phyloP scores from a whole-genome alignment of 2,797 vertebrate genomes.

The Microctenopoma steveboyesi region DNA sequence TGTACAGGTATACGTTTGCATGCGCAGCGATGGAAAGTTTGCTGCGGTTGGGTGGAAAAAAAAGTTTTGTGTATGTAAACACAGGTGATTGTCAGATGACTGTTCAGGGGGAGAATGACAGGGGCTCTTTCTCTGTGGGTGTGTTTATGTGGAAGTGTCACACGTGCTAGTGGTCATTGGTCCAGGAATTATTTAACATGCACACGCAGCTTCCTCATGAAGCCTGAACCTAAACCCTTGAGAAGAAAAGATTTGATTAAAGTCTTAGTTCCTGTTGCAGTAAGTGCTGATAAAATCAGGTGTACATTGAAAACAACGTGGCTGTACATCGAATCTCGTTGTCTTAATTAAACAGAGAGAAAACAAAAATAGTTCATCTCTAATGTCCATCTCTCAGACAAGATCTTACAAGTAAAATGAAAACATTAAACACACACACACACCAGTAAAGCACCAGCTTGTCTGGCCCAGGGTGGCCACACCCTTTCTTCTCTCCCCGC shows the following conservation, averaged over 20 bases:
- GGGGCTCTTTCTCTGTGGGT: slow-evolving; percentile 8
- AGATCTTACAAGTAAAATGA: slow-evolving; percentile 32
- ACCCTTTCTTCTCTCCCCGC: slow-evolving; percentile 66
- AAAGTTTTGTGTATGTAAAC: slow-evolving; percentile 36
- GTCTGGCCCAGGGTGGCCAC: slow-evolving; percentile 66
- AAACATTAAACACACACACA: slow-evolving; percentile 20
- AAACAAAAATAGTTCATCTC: background rate
- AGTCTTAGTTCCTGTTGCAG: background rate
- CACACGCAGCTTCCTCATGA: slow-evolving; percentile 1
- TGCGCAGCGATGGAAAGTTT: slow-evolving; percentile 4
- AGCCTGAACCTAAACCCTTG: background rate
- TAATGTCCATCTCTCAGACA: slow-evolving; percentile 43
- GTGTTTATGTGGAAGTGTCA: slow-evolving; percentile 30
- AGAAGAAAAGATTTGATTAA: background rate
- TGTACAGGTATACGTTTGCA: slow-evolving; percentile 6
- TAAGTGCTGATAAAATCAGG: background rate
- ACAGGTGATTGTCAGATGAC: slow-evolving; percentile 17
- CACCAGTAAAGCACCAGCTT: slow-evolving; percentile 67
- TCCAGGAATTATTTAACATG: slow-evolving; percentile 10
- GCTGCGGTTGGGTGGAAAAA: slow-evolving; percentile 7
- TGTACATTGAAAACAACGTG: background rate
- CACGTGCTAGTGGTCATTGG: slow-evolving; percentile 44
- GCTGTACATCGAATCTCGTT: background rate
- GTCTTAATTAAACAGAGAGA: background rate
- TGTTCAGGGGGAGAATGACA: slow-evolving; percentile 8